Percentiles rank a stretch among this genome's conserved stretches.
Conservation (phyloP, 2,113 vertebrate genomes). For the Romanogobio albipinnatus region DNA sequence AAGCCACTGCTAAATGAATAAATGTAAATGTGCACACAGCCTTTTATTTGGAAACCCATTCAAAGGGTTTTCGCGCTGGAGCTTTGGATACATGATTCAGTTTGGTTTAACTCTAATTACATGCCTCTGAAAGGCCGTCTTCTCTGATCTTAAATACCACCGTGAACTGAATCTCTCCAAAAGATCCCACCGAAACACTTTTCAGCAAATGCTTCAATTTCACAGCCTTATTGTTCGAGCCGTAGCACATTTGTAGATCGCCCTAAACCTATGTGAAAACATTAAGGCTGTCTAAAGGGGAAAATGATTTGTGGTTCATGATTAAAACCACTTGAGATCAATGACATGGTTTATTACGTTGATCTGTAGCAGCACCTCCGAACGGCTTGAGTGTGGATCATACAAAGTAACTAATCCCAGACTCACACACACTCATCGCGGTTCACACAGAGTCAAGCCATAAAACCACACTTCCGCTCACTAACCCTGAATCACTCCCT, state of each 20-base stretch:
- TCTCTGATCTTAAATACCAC: constrained; percentile 20
- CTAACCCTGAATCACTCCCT: constrained; percentile 56
- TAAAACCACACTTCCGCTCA: constrained; percentile 63
- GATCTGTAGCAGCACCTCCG: constrained; percentile 40
- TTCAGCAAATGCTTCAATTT: constrained; percentile 27
- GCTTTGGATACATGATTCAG: constrained; percentile 5
- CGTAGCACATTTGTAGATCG: constrained; percentile 17
- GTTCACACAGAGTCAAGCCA: constrained; percentile 62
- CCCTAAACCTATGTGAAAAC: constrained; percentile 7
- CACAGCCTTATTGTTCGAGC: background rate
- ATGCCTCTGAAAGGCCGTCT: constrained; percentile 29
- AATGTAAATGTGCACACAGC: constrained; percentile 22
- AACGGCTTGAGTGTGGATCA: constrained; percentile 22
- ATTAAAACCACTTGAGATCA: constrained; percentile 49
- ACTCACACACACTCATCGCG: constrained; percentile 56
- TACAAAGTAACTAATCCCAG: constrained; percentile 54
- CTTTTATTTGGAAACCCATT: constrained; percentile 31
- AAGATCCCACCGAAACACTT: constrained; percentile 1
- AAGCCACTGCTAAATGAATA: constrained; percentile 26
- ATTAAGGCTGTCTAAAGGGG: background rate
- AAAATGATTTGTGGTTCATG: constrained; percentile 31
- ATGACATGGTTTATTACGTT: constrained; percentile 50
- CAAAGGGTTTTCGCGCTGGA: constrained; percentile 6
- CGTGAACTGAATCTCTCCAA: background rate
- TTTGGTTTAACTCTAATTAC: constrained; percentile 41